These are phyloP conservation scores for Solenodon paradoxus DNA, from an alignment of 2,113 vertebrate genomes.

Conservation along the genomic window DNA sequence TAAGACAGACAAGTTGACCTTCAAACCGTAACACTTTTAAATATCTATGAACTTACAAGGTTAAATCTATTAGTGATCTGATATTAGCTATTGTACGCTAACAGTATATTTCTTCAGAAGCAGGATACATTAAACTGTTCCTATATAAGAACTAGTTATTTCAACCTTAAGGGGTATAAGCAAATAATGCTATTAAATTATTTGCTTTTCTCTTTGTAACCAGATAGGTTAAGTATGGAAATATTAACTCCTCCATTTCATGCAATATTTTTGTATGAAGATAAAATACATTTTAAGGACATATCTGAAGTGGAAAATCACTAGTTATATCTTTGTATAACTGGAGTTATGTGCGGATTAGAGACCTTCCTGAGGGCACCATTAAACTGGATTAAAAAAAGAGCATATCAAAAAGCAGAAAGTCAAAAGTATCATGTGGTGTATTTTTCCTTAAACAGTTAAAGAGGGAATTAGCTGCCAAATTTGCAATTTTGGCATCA, in stretches of 20 bases:
- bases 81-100: constrained; percentile 76
- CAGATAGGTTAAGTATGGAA: constrained; percentile 42
- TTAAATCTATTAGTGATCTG: constrained; percentile 84
- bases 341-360: neutral
- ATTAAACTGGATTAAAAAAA: neutral
- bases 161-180: constrained; percentile 57
- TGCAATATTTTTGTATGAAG: neutral
- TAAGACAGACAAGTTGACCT: constrained; percentile 85
- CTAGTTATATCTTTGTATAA: neutral
- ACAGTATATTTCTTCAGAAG: constrained; percentile 66
- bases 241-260: constrained; percentile 66
- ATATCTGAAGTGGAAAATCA: neutral
- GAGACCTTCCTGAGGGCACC: neutral
- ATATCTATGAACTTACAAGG: constrained; percentile 82
- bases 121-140: constrained; percentile 71
- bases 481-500: constrained; percentile 71
- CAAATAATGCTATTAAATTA: constrained; percentile 70
- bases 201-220: constrained; percentile 60
- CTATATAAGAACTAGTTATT: constrained; percentile 59
- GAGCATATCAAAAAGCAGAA: neutral
- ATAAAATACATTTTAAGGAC: neutral
- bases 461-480: neutral
- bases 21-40: constrained; percentile 85
- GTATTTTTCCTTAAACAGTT: neutral
- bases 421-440: neutral